Percentiles rank a stretch among this genome's conserved stretches.
These are phyloP conservation scores for Alectura lathami DNA, from an alignment of 2,113 vertebrate species.

Conservation along the genomic window DNA sequence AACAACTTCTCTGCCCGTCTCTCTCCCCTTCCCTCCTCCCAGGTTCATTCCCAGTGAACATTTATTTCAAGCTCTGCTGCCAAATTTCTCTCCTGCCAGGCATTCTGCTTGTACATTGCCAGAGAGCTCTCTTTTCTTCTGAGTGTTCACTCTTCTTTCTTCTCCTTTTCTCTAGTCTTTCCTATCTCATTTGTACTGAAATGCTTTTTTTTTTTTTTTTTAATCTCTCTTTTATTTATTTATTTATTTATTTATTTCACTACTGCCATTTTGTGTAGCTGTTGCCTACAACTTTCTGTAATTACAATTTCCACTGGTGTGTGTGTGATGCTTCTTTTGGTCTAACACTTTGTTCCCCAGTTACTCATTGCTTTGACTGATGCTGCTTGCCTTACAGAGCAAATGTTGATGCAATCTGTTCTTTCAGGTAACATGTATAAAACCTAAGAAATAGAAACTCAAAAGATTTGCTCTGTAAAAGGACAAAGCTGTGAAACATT, in stretches of 20 bases:
- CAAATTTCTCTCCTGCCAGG: neutral
- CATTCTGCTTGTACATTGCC: neutral
- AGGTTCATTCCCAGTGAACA: neutral
- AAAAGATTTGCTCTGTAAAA: neutral
- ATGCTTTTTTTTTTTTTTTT: neutral
- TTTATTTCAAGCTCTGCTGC: neutral
- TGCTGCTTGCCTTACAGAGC: neutral
- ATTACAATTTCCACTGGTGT: neutral
- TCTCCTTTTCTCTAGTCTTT: neutral
- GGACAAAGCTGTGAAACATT: neutral
- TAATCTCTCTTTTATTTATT: fast-evolving
- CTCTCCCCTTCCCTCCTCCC: neutral
- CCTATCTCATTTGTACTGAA: neutral
- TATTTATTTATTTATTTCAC: too few relatives aligned
- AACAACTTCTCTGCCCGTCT: neutral
- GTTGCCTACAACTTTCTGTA: neutral
- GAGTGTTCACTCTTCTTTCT: neutral
- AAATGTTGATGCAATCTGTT: neutral
- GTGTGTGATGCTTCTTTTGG: neutral
- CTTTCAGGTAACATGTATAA: neutral
- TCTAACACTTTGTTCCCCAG: neutral
- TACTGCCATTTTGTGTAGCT: neutral
- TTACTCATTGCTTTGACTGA: neutral
- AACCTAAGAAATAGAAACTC: neutral
- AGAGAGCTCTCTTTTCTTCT: neutral